A percentile compares a stretch with the other conserved stretches of the same genome.
These are phyloP conservation scores for Oscheius sp. DNA, from an alignment of 2,888 invertebrate genomes.

Conservation along the genomic window DNA sequence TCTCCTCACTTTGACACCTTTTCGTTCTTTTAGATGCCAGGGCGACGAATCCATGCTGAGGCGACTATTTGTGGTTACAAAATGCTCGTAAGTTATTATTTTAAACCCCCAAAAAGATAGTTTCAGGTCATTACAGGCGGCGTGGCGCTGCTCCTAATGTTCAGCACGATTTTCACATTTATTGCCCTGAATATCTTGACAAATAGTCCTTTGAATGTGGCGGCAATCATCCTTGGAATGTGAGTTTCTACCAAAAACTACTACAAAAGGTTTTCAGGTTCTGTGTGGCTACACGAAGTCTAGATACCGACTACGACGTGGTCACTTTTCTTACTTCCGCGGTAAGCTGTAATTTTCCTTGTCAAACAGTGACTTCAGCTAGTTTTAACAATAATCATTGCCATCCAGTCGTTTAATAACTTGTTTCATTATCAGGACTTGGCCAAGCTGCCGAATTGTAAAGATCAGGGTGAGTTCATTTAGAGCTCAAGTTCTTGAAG, in stretches of 20 bases:
- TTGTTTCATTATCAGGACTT: neutral
- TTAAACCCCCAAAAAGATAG: neutral
- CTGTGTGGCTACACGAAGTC: conserved; percentile 8
- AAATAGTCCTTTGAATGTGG: conserved; percentile 17
- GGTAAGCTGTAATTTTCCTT: neutral
- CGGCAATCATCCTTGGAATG: conserved; percentile 8
- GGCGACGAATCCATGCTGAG: neutral
- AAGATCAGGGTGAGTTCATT: neutral
- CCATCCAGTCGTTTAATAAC: conserved; percentile 12
- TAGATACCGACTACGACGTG: conserved; percentile 7
- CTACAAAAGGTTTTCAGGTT: conserved; percentile 1
- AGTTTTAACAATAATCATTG: neutral
- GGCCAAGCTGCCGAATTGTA: conserved; percentile 7
- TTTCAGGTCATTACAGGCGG: conserved; percentile 11
- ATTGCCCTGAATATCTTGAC: conserved; percentile 18
- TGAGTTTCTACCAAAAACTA: neutral
- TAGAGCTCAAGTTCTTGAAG: too few relatives aligned
- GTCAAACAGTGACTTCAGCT: neutral
- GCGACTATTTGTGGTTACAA: conserved; percentile 25
- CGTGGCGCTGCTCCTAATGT: neutral
- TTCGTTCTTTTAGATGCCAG: neutral
- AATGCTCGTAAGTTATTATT: conserved; percentile 3
- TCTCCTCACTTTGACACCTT: neutral
- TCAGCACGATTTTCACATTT: conserved; percentile 12
- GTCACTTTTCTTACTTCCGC: conserved; percentile 14